Percentiles rank a stretch among this genome's conserved stretches.
These are phyloP conservation scores for Danio tinwini DNA, from an alignment of 2,797 vertebrate genomes.

Conservation along the genomic window DNA sequence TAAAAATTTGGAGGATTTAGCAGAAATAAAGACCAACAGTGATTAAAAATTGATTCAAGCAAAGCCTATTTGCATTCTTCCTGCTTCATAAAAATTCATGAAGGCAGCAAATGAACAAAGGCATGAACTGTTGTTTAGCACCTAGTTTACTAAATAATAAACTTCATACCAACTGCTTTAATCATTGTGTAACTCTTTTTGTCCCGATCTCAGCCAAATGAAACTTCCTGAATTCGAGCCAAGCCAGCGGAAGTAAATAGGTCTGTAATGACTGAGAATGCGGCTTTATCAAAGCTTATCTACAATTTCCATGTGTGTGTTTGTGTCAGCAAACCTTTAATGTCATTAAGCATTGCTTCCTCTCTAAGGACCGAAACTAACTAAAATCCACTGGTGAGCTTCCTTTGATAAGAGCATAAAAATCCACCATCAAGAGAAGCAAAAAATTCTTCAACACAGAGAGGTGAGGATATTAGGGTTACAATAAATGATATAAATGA, in stretches of 20 bases:
- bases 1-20: conserved; percentile 11
- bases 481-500: neutral
- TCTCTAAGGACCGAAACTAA: conserved; percentile 50
- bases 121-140: conserved; percentile 58
- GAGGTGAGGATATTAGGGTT: neutral
- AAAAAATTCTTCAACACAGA: neutral
- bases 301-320: conserved; percentile 62
- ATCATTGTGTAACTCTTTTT: conserved; percentile 28
- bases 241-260: conserved; percentile 61
- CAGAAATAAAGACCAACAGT: conserved; percentile 13
- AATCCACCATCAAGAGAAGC: neutral
- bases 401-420: conserved; percentile 56
- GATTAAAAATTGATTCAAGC: conserved; percentile 16
- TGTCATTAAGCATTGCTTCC: conserved; percentile 70
- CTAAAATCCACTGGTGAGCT: conserved; percentile 10
- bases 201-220: conserved; percentile 55
- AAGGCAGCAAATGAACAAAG: conserved; percentile 33
- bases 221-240: conserved; percentile 66
- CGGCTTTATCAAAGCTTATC: conserved; percentile 70
- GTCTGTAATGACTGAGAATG: conserved; percentile 60
- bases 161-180: conserved; percentile 23
- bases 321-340: conserved; percentile 66
- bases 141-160: conserved; percentile 63
- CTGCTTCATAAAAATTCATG: conserved; percentile 5
- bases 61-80: conserved; percentile 22